Base-by-base conservation (phyloP, 2,113 vertebrate species). In the Prunella himalayana region DNA sequence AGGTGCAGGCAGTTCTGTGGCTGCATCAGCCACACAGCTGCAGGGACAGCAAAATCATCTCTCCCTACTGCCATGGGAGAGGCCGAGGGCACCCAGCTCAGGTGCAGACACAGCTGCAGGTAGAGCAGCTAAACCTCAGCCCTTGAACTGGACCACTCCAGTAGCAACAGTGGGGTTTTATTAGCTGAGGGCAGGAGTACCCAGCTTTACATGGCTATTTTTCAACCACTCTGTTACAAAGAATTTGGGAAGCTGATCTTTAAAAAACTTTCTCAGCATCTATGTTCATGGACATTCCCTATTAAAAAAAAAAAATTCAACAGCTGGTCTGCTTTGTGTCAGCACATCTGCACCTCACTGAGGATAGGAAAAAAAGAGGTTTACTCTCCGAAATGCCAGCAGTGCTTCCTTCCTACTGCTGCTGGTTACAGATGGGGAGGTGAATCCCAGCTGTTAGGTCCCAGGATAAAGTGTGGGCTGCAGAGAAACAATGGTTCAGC, bases 1-100 rank as follows among this genome's bases (percentile, higher is more conserved):
- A 70, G n/a, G 75, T 54, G n/a, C 73, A 59, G 54, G 64, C 9
- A 23, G 23, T n/a, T 65, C 35, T 30, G n/a, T 22, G 30, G 60
- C 47, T 9, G 23, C 45, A 61, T 60, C 45, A 61, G 19, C 7
- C 35, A 54, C 30, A 20, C 10, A 11, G 47, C 53, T 53, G 61
- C 61, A 77, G 65, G 28, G 18, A 10, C 39, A 60, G 33, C 8
- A 1, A 63, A 56, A 35, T 28, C 45, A 24, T 21, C 42, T 23
- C 47, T 75, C 17, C 37, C 69, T 68, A 49, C 59, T 37, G 45
- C 9, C 1, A 2, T 15, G 16, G 33, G 44, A 69, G 19, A 12
- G 18, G 21, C 35, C 5, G 0, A 44, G 31, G n/a, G 39, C 9
- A 1, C 23, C 53, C 7, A 8, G 39, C 53, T 25, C 3, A 8